Percentiles rank a stretch among this genome's conserved stretches.
These are phyloP conservation scores for Drosophila merina DNA, from an alignment of 2,888 invertebrate genomes.

Conservation along the genomic window DNA sequence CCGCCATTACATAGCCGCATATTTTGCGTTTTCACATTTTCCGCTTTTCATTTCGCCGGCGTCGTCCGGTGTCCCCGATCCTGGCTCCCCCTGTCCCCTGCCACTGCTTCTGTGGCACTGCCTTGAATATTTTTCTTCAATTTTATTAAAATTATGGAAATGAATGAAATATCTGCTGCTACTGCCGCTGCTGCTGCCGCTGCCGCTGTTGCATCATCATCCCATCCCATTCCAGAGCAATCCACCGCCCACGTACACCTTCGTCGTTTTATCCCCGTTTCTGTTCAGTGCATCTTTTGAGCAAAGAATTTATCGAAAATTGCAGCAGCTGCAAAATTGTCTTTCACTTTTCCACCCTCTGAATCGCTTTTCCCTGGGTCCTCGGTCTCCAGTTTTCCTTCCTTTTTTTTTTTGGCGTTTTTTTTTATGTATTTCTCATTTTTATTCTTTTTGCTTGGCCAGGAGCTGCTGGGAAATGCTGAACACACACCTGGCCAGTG, in stretches of 20 bases:
- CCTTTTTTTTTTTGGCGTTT: not conserved
- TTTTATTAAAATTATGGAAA: constrained; percentile 81
- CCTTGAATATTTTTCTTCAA: constrained; percentile 77
- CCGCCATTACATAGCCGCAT: constrained; percentile 66
- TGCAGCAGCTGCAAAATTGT: constrained; percentile 64
- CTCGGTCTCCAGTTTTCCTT: not conserved
- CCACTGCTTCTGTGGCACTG: constrained; percentile 40
- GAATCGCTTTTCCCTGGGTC: not conserved
- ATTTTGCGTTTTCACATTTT: constrained; percentile 55
- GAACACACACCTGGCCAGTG: constrained; percentile 49
- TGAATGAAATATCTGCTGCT: constrained; percentile 71
- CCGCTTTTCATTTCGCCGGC: constrained; percentile 45
- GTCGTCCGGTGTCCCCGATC: constrained; percentile 10
- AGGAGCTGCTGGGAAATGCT: constrained; percentile 13
- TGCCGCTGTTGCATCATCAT: constrained; percentile 9
- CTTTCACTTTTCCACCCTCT: constrained; percentile 25
- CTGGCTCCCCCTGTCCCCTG: constrained; percentile 5
- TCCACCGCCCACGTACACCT: not conserved
- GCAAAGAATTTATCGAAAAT: constrained; percentile 74
- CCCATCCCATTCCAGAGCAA: not conserved
- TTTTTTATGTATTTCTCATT: not conserved
- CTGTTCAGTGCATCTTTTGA: constrained; percentile 53
- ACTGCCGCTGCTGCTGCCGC: constrained; percentile 22
- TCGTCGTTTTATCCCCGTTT: constrained; percentile 7
- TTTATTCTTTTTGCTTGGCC: not conserved